Evolutionary conservation across 2,113 vertebrate genomes (phyloP).

Genomic region (Python bivittatus): DNA sequence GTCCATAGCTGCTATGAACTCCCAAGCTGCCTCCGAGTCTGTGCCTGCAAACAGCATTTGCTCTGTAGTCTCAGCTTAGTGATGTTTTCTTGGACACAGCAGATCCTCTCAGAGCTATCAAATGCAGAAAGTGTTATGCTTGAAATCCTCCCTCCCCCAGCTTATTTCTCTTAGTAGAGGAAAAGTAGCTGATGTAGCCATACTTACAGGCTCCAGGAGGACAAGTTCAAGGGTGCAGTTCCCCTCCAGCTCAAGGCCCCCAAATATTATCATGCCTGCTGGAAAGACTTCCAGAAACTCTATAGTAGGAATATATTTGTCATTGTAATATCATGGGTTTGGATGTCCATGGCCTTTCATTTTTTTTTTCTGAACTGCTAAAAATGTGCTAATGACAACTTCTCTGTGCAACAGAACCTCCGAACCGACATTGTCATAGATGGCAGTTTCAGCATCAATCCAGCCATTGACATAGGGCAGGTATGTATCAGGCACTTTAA

Average conservation of each 20-base stretch:
- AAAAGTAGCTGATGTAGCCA: not conserved
- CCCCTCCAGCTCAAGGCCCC: not conserved
- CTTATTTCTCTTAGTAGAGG: not conserved
- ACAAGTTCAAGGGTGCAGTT: not conserved
- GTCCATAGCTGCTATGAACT: not conserved
- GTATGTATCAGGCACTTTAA: conserved; percentile 60
- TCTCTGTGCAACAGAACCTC: conserved; percentile 75
- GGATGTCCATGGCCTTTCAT: not conserved
- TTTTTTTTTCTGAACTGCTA: not conserved
- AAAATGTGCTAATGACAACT: conserved; percentile 10
- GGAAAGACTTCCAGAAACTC: not conserved
- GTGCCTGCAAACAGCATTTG: too few species aligned
- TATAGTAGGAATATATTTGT: not conserved
- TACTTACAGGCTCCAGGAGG: not conserved
- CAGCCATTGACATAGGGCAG: conserved; percentile 88
- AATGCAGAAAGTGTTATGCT: not conserved
- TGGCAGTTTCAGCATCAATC: conserved; percentile 83
- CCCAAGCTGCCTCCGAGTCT: not conserved
- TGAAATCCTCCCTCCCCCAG: not conserved
- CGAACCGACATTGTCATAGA: conserved; percentile 84
- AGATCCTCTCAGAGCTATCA: not conserved
- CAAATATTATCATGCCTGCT: not conserved
- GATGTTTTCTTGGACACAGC: not conserved
- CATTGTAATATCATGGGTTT: not conserved
- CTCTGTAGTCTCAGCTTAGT: not conserved